phyloP scores from a whole-genome alignment of 2,113 vertebrate genomes.

The Ibidorhyncha struthersii region DNA sequence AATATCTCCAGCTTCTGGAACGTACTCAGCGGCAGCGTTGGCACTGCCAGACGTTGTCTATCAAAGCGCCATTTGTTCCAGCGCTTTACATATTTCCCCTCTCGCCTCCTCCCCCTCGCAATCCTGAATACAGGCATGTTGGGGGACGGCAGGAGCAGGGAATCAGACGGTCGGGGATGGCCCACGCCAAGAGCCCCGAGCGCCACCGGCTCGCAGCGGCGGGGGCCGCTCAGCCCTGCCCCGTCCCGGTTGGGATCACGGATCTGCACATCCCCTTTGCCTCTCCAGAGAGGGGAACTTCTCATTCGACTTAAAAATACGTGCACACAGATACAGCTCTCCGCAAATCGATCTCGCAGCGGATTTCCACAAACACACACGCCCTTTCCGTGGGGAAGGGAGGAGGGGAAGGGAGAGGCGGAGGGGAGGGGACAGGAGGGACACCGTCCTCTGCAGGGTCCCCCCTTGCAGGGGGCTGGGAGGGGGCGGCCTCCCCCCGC shows the following conservation, averaged over 20 bases:
- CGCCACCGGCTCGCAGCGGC: too few species aligned
- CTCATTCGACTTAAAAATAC: rapidly evolving
- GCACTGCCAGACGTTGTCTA: conserved; percentile 58
- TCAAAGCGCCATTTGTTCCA: conserved; percentile 67
- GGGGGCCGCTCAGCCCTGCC: background rate
- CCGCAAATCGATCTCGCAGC: background rate
- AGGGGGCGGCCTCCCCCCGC: background rate
- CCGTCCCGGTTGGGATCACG: background rate
- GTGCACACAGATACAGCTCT: rapidly evolving
- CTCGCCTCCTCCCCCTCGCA: background rate
- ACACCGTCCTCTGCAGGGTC: background rate
- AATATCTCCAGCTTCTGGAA: conserved; percentile 72
- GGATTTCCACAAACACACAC: background rate
- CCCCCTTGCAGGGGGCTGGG: background rate
- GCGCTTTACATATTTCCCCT: conserved; percentile 17
- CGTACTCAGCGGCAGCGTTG: conserved; percentile 50
- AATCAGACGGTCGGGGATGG: background rate
- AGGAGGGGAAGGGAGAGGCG: background rate
- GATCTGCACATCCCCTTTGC: background rate
- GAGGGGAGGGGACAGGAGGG: background rate
- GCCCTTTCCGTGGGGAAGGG: background rate
- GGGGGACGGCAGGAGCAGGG: background rate
- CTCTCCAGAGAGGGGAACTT: too few species aligned
- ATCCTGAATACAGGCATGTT: background rate
- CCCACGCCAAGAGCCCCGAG: background rate